A percentile compares a stretch with the other conserved stretches of the same genome.
Conservation (phyloP, 2,797 vertebrate genomes). For the Labroides dimidiatus region DNA sequence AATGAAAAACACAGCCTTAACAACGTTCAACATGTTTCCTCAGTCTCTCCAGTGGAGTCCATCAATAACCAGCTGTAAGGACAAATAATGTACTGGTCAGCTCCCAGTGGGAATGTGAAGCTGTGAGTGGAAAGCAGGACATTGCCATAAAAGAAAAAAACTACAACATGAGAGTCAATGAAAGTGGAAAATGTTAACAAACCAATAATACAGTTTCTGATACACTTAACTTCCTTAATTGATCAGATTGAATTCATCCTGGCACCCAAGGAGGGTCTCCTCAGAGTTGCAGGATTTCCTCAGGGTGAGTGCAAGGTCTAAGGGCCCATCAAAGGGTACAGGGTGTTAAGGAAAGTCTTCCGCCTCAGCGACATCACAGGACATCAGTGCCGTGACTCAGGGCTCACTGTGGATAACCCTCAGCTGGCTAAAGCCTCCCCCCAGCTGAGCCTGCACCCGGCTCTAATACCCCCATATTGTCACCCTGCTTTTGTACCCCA, state of each 20-base stretch:
- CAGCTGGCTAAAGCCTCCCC: slow-evolving; percentile 81
- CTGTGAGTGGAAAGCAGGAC: neutral
- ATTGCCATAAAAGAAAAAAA: neutral
- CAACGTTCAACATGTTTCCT: slow-evolving; percentile 14
- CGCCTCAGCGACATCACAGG: slow-evolving; percentile 85
- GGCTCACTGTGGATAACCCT: slow-evolving; percentile 75
- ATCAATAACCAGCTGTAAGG: slow-evolving; percentile 3
- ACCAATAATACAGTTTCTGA: neutral
- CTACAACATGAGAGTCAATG: neutral
- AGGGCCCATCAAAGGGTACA: slow-evolving; percentile 79
- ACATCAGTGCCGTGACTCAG: slow-evolving; percentile 74
- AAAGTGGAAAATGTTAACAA: neutral
- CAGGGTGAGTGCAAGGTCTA: slow-evolving; percentile 61
- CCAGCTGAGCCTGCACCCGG: slow-evolving; percentile 79
- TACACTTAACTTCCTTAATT: slow-evolving; percentile 39
- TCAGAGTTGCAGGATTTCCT: slow-evolving; percentile 63
- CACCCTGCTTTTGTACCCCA: slow-evolving; percentile 78
- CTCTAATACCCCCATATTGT: slow-evolving; percentile 83
- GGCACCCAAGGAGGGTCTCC: slow-evolving; percentile 57
- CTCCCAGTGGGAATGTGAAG: neutral
- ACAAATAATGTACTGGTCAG: slow-evolving; percentile 9
- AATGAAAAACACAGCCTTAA: slow-evolving; percentile 15
- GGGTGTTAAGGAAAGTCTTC: slow-evolving; percentile 81
- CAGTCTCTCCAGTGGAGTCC: neutral
- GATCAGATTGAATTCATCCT: slow-evolving; percentile 49